Percentiles rank a stretch among this genome's conserved stretches.
Conservation (phyloP, 2,113 vertebrate species). For the Vanacampus margaritifer region DNA sequence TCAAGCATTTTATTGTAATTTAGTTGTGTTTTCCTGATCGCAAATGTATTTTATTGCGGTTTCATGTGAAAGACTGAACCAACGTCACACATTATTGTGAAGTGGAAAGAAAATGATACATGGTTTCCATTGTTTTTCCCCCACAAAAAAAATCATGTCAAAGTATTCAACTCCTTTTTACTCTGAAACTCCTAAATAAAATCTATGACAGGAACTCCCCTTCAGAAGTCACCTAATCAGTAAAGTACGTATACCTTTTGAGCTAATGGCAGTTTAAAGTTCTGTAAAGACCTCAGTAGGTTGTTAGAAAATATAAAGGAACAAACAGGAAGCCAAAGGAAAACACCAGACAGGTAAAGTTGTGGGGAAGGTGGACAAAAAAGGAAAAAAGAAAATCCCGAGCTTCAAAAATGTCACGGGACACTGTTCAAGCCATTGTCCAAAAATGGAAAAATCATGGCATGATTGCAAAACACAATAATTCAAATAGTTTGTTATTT, state of each 20-base stretch:
- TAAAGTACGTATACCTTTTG: not conserved
- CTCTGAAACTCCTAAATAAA: not conserved
- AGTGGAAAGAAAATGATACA: not conserved
- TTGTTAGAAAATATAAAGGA: not conserved
- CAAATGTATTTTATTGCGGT: too few relatives aligned
- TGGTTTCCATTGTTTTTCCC: not conserved
- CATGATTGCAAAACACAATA: not conserved
- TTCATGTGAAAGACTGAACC: not conserved
- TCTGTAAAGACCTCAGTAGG: too few relatives aligned
- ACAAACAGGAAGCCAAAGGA: not conserved
- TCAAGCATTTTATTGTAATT: not conserved
- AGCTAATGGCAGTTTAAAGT: too few relatives aligned
- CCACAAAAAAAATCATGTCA: not conserved
- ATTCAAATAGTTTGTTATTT: not conserved
- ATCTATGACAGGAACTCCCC: not conserved
- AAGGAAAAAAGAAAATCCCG: not conserved
- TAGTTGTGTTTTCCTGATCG: too few relatives aligned
- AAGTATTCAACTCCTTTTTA: not conserved
- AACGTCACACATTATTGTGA: not conserved
- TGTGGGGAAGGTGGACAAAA: not conserved
- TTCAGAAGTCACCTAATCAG: not conserved
- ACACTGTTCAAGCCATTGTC: too few relatives aligned
- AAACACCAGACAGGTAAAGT: not conserved
- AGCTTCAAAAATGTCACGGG: too few relatives aligned
- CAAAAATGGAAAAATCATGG: too few relatives aligned